A percentile compares a stretch with the other conserved stretches of the same genome.
Conservation (phyloP, 2,797 vertebrate species). For the Protonibea diacanthus region DNA sequence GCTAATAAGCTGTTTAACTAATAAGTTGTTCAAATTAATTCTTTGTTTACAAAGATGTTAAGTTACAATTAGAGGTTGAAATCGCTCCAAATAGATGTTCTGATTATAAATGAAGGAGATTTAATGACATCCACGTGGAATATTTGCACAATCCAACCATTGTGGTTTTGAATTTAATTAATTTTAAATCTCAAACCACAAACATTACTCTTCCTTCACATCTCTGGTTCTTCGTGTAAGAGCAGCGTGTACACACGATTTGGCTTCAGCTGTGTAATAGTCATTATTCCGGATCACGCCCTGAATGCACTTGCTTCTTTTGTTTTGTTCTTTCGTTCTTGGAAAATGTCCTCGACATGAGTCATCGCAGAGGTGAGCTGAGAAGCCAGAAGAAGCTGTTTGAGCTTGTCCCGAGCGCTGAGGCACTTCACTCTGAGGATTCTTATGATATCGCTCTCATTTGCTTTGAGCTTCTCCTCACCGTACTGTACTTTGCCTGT, state of each 20-base stretch:
- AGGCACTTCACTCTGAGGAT: constrained; percentile 15
- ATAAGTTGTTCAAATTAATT: too few relatives aligned
- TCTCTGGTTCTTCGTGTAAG: background rate
- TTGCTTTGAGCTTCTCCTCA: constrained; percentile 7
- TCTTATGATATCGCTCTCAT: constrained; percentile 1
- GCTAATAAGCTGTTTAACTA: too few relatives aligned
- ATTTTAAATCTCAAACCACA: background rate
- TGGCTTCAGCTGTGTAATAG: background rate
- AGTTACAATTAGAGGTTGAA: background rate
- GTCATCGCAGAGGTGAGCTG: constrained; percentile 47
- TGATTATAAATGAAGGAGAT: background rate
- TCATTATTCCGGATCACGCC: constrained; percentile 12
- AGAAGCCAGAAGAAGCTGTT: constrained; percentile 50
- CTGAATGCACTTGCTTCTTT: background rate
- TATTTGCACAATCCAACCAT: background rate
- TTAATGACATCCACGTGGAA: background rate
- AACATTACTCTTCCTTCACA: background rate
- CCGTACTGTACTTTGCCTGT: background rate
- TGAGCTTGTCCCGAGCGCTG: constrained; percentile 48
- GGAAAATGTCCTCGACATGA: constrained; percentile 51
- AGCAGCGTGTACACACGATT: background rate
- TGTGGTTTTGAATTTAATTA: background rate
- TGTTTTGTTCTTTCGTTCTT: constrained; percentile 29
- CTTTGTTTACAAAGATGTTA: background rate
- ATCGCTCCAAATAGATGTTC: background rate